These are phyloP conservation scores for Magallana ariakensis DNA, from an alignment of 1,140 invertebrate genomes.

Conservation along the genomic window DNA sequence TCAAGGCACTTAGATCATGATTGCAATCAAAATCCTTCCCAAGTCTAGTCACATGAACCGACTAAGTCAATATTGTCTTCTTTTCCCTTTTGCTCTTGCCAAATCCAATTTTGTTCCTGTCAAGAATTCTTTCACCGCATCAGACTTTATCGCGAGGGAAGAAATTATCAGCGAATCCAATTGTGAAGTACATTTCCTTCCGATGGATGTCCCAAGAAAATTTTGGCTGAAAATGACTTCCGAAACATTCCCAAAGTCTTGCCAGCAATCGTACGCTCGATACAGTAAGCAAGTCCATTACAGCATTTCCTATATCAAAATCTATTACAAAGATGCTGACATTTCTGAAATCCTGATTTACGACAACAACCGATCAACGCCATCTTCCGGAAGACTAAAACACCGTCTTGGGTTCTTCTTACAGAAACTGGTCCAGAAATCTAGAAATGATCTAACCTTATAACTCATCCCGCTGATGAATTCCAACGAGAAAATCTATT, in stretches of 20 bases:
- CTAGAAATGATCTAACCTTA: not conserved
- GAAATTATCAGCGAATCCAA: conserved; percentile 59
- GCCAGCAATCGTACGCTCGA: conserved; percentile 42
- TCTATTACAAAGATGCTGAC: conserved; percentile 55
- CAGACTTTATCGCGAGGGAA: conserved; percentile 58
- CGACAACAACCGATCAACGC: conserved; percentile 36
- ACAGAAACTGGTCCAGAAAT: conserved; percentile 4
- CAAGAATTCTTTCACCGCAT: conserved; percentile 54
- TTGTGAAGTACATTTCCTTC: conserved; percentile 57
- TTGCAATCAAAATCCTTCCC: conserved; percentile 18
- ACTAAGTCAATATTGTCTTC: conserved; percentile 38
- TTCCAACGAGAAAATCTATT: conserved; percentile 12
- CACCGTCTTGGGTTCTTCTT: conserved; percentile 31
- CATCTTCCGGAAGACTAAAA: conserved; percentile 48
- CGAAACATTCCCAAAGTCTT: conserved; percentile 42
- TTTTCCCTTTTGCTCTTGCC: conserved; percentile 18
- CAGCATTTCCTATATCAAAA: conserved; percentile 59
- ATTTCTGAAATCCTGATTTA: conserved; percentile 52
- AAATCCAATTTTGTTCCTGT: conserved; percentile 63
- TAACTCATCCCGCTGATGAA: conserved; percentile 7
- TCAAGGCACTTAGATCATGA: conserved; percentile 43
- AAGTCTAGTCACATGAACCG: conserved; percentile 21
- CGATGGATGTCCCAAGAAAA: conserved; percentile 48
- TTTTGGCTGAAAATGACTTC: conserved; percentile 56
- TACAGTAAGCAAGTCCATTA: conserved; percentile 53